A percentile compares a stretch with the other conserved stretches of the same genome.
Conservation (phyloP, 2,113 vertebrate genomes). For the Pristiophorus japonicus region DNA sequence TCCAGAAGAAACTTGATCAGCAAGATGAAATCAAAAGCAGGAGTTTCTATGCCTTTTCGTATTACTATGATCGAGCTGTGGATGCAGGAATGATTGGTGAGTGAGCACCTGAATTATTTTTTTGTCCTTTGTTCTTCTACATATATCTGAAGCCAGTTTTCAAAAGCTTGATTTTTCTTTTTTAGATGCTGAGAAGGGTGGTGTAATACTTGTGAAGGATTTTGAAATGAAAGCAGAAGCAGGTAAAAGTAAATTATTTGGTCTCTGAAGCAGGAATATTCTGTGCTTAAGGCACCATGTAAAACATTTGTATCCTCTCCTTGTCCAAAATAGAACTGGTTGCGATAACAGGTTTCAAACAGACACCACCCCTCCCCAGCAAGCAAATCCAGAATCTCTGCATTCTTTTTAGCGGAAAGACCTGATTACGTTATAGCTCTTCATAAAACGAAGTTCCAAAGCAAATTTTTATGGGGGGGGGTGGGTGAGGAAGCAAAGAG, state of each 20-base stretch:
- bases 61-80: slow-evolving; percentile 87
- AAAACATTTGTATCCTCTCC: background rate
- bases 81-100: slow-evolving; percentile 84
- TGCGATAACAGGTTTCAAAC: background rate
- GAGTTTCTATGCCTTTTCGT: slow-evolving; percentile 91
- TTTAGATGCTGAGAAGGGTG: slow-evolving; percentile 73
- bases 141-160: background rate
- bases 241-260: slow-evolving; percentile 67
- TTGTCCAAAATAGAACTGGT: background rate
- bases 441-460: background rate
- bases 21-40: slow-evolving; percentile 64
- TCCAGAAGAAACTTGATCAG: slow-evolving; percentile 78
- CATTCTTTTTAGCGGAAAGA: background rate
- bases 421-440: background rate
- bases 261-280: background rate
- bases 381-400: background rate
- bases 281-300: background rate
- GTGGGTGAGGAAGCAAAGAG: background rate
- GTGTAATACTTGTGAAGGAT: slow-evolving; percentile 75
- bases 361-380: background rate
- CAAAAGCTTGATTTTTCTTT: slow-evolving; percentile 43
- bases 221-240: slow-evolving; percentile 83
- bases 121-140: background rate
- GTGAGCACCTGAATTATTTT: slow-evolving; percentile 36
- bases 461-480: background rate